phyloP scores from a whole-genome alignment of 2,113 vertebrate genomes.

The Aldabrachelys gigantea region DNA sequence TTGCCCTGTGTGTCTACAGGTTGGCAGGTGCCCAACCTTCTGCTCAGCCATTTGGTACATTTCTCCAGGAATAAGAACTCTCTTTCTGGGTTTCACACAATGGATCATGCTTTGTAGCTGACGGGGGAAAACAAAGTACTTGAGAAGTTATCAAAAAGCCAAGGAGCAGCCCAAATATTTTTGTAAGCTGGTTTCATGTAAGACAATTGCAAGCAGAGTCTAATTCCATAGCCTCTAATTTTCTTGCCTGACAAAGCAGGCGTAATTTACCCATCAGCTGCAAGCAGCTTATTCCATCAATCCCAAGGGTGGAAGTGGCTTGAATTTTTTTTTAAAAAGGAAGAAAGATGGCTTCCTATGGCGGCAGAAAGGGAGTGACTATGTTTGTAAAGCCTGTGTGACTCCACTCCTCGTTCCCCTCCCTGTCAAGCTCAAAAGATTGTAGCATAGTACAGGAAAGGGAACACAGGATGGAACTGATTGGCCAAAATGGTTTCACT shows the following conservation, averaged over 20 bases:
- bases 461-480: background rate
- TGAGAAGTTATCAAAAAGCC: background rate
- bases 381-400: background rate
- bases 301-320: slow-evolving; percentile 32
- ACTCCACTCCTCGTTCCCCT: background rate
- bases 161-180: background rate
- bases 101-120: background rate
- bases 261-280: slow-evolving; percentile 67
- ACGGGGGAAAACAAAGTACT: background rate
- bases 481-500: background rate
- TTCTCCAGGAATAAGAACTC: background rate
- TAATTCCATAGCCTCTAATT: slow-evolving; percentile 61
- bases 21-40: slow-evolving; percentile 49
- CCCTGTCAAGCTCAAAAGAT: slow-evolving; percentile 4
- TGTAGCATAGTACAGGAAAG: background rate
- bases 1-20: background rate
- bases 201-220: slow-evolving; percentile 37
- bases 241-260: slow-evolving; percentile 67
- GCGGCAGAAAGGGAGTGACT: slow-evolving; percentile 35
- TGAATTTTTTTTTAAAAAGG: background rate
- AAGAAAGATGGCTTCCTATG: background rate
- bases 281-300: slow-evolving; percentile 65
- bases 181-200: background rate
- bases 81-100: background rate
- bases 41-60: slow-evolving; percentile 25